Conservation (phyloP, 1,140 invertebrate genomes). For the Planococcus citri region DNA sequence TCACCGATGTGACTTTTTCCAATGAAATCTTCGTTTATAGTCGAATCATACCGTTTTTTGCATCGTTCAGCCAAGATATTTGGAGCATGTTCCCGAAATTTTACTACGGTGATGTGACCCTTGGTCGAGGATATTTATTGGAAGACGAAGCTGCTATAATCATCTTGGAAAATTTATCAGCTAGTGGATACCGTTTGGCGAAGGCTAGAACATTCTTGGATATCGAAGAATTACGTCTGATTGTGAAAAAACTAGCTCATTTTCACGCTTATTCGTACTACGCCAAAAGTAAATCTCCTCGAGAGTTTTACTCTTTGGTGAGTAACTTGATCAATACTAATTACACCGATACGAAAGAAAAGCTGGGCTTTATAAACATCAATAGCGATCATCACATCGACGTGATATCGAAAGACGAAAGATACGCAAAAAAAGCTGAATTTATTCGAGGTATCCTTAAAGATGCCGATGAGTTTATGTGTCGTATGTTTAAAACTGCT, state of each 20-base stretch:
- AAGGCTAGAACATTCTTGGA: not conserved
- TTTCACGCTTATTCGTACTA: conserved; percentile 21
- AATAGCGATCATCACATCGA: not conserved
- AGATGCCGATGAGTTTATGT: not conserved
- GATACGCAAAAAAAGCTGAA: conserved; percentile 1
- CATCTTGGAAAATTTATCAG: conserved; percentile 16
- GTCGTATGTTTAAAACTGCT: not conserved
- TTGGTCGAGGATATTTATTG: not conserved
- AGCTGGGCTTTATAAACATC: not conserved
- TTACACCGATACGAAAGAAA: not conserved
- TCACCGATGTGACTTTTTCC: not conserved
- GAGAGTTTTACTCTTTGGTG: not conserved
- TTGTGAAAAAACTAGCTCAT: conserved; percentile 6
- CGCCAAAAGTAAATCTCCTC: not conserved
- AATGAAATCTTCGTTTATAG: not conserved
- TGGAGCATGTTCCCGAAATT: not conserved
- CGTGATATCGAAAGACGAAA: not conserved
- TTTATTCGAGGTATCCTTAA: not conserved
- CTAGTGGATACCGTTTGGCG: conserved; percentile 1
- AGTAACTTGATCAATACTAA: not conserved
- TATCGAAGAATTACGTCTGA: conserved; percentile 10
- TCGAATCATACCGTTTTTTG: not conserved
- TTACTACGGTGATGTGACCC: not conserved
- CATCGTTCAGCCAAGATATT: not conserved
- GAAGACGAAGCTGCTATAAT: conserved; percentile 9